Conservation (phyloP, 2,113 vertebrate species). For the Nannobrachium achirus region DNA sequence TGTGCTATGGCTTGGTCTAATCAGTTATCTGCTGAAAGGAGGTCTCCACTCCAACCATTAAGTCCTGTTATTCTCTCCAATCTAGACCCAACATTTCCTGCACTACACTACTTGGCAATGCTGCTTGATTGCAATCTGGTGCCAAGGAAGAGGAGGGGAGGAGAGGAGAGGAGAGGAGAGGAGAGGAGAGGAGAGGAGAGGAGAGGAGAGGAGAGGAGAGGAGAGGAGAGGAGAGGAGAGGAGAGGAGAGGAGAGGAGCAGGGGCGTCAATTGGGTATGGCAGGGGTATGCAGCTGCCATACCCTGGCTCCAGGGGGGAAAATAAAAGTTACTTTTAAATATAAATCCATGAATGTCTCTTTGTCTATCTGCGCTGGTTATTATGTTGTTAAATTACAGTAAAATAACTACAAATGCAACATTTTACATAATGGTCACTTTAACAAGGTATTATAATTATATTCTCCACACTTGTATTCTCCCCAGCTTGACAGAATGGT, state of each 20-base stretch:
- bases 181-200: not conserved
- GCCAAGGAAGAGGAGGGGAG: constrained; percentile 28
- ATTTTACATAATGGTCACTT: no score
- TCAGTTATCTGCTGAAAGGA: constrained; percentile 61
- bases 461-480: no score
- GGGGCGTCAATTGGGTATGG: not conserved
- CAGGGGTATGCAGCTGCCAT: no score
- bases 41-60: constrained; percentile 61
- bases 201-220: not conserved
- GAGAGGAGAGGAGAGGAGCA: constrained; percentile 1
- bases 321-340: no score
- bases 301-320: no score
- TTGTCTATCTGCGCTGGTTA: no score
- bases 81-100: constrained; percentile 57
- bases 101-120: constrained; percentile 34
- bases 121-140: constrained; percentile 65
- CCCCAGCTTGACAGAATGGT: no score
- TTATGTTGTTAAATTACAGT: no score
- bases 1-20: constrained; percentile 47
- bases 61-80: constrained; percentile 54
- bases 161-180: not conserved
- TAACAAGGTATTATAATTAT: no score
- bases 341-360: no score
- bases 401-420: no score
- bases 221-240: not conserved